Evolutionary conservation across 2,888 invertebrate genomes (phyloP).

Genomic region (Metellina segmentata): DNA sequence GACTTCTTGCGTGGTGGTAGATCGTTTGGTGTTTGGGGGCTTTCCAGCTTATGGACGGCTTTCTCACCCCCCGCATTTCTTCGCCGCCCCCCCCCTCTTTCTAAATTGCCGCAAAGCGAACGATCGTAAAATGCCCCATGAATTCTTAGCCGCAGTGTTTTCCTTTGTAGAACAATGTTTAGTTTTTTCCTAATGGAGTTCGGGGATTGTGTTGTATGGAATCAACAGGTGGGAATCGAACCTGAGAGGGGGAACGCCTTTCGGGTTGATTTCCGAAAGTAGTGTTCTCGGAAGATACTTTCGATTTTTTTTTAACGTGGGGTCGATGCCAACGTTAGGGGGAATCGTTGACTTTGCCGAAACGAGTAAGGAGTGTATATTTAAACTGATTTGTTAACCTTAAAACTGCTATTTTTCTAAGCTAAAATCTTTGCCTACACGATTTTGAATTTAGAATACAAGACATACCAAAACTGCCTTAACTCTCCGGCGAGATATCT

Average conservation of each 20-base stretch:
- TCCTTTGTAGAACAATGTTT: neutral
- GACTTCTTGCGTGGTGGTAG: slow-evolving; percentile 49
- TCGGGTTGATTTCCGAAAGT: neutral
- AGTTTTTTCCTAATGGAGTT: neutral
- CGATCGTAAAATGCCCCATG: slow-evolving; percentile 46
- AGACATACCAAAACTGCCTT: too few species aligned
- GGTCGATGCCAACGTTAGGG: too few species aligned
- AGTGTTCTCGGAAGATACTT: too few species aligned
- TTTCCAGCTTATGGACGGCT: slow-evolving; percentile 1
- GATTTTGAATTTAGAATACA: too few species aligned
- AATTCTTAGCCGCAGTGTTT: slow-evolving; percentile 25
- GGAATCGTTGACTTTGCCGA: too few species aligned
- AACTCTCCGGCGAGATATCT: too few species aligned
- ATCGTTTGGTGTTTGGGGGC: slow-evolving; percentile 40
- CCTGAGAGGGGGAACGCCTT: too few species aligned
- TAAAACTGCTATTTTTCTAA: too few species aligned
- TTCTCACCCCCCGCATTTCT: neutral
- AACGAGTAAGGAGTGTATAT: too few species aligned
- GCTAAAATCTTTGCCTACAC: too few species aligned
- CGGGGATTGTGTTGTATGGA: neutral
- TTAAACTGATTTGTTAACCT: too few species aligned
- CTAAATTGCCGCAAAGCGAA: slow-evolving; percentile 3
- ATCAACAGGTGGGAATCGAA: neutral
- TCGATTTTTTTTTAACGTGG: too few species aligned
- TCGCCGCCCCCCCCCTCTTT: neutral